Evolutionary conservation across 2,888 invertebrate species (phyloP).

Genomic region (Tiphia femorata): DNA sequence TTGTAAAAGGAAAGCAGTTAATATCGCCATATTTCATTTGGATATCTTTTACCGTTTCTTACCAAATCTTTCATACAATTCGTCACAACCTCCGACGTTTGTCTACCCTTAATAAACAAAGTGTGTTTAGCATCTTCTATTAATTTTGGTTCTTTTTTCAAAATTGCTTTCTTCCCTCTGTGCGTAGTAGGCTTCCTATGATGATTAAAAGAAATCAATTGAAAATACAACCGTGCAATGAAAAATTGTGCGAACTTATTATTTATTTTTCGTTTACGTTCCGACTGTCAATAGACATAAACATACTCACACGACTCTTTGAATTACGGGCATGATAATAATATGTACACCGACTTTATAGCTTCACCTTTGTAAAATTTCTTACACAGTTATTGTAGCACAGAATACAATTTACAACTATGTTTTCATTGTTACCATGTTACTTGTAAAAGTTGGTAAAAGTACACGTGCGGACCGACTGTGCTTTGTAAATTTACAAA

Average conservation of each 20-base stretch:
- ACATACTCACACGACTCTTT: slow-evolving; percentile 67
- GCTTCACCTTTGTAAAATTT: too few species aligned
- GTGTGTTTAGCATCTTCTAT: slow-evolving; percentile 89
- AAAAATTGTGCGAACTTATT: not conserved
- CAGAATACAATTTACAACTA: too few species aligned
- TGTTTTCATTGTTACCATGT: too few species aligned
- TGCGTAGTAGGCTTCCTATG: slow-evolving; percentile 90
- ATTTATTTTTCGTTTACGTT: not conserved
- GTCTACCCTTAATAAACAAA: slow-evolving; percentile 87
- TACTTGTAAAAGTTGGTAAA: too few species aligned
- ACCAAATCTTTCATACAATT: slow-evolving; percentile 87
- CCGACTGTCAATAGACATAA: not conserved
- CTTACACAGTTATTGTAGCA: too few species aligned
- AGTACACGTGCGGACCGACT: too few species aligned
- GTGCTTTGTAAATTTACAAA: too few species aligned
- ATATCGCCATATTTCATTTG: too few species aligned
- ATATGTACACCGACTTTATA: not conserved
- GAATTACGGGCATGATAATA: slow-evolving; percentile 58
- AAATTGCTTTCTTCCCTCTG: slow-evolving; percentile 86
- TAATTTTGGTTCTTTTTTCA: slow-evolving; percentile 87
- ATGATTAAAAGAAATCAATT: slow-evolving; percentile 27
- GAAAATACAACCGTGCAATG: not conserved
- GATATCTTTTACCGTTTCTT: too few species aligned
- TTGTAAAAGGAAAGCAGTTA: too few species aligned
- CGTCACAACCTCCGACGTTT: slow-evolving; percentile 79